Conservation (phyloP, 2,888 invertebrate genomes). For the Tenthredo scrophulariae region DNA sequence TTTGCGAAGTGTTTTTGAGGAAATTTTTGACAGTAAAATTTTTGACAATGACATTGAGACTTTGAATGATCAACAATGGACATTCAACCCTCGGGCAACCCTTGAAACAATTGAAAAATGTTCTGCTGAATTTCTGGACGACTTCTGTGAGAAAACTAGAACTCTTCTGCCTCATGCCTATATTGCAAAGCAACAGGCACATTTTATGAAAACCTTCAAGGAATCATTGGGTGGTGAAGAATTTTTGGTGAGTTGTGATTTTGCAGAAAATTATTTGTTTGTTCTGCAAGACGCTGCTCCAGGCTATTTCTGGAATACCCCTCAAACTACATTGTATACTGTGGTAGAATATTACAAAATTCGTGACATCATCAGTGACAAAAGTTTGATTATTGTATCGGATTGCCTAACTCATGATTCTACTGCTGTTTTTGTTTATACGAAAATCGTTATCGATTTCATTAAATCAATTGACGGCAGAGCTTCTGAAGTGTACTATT, state of each 20-base stretch:
- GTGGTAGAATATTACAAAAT: constrained; percentile 59
- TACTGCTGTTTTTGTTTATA: constrained; percentile 56
- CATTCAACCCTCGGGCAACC: background rate
- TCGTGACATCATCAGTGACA: constrained; percentile 54
- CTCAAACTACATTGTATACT: constrained; percentile 41
- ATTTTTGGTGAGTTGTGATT: background rate
- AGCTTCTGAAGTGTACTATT: background rate
- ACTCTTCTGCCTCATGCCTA: background rate
- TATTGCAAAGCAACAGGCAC: background rate
- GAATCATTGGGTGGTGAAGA: background rate
- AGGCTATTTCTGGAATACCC: constrained; percentile 57
- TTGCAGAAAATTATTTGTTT: too few relatives aligned
- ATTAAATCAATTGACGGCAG: background rate
- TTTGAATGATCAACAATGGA: background rate
- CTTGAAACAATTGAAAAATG: constrained; percentile 3
- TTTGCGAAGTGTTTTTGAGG: background rate
- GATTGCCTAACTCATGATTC: constrained; percentile 61
- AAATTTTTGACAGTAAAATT: too few relatives aligned
- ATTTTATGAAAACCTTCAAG: background rate
- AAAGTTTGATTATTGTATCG: constrained; percentile 60
- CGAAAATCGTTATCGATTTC: constrained; percentile 53
- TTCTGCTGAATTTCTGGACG: background rate
- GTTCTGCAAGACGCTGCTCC: too few relatives aligned
- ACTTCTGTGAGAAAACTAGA: background rate
- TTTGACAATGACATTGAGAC: background rate